A percentile compares a stretch with the other conserved stretches of the same genome.
These are phyloP conservation scores for Stomorhina lunata DNA, from an alignment of 2,888 invertebrate genomes.

Conservation along the genomic window DNA sequence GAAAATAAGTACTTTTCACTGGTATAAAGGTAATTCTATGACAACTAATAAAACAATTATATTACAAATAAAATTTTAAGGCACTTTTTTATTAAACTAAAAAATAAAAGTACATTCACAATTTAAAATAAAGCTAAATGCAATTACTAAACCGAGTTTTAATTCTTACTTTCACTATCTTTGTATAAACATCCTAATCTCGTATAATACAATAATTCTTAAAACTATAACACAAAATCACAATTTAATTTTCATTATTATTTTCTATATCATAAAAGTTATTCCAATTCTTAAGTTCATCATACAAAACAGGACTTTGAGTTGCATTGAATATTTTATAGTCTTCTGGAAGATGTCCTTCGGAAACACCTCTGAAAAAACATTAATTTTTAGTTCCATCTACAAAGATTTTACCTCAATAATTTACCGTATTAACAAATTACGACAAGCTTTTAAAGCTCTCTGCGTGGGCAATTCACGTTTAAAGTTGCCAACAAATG, in stretches of 20 bases:
- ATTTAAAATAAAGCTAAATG: no score
- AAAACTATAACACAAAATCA: neutral
- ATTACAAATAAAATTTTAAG: no score
- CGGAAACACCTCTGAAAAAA: conserved; percentile 78
- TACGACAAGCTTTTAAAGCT: conserved; percentile 80
- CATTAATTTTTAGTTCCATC: neutral
- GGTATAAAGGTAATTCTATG: no score
- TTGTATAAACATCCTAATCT: neutral
- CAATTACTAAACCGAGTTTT: no score
- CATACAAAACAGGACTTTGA: conserved; percentile 80
- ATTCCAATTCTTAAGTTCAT: conserved; percentile 82
- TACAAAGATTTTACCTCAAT: neutral
- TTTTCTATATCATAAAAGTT: conserved; percentile 76
- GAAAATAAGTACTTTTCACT: no score
- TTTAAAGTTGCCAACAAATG: conserved; percentile 82
- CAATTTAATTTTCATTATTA: neutral
- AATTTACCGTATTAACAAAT: conserved; percentile 76
- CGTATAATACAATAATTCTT: neutral
- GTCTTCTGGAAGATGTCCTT: conserved; percentile 79
- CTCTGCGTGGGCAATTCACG: conserved; percentile 78
- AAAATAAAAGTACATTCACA: no score
- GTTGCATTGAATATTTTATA: conserved; percentile 81
- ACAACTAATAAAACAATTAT: no score
- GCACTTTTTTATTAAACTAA: no score
- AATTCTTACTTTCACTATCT: neutral